Evolutionary conservation across 2,113 vertebrate genomes (phyloP).

Genomic region (Sturnus vulgaris): DNA sequence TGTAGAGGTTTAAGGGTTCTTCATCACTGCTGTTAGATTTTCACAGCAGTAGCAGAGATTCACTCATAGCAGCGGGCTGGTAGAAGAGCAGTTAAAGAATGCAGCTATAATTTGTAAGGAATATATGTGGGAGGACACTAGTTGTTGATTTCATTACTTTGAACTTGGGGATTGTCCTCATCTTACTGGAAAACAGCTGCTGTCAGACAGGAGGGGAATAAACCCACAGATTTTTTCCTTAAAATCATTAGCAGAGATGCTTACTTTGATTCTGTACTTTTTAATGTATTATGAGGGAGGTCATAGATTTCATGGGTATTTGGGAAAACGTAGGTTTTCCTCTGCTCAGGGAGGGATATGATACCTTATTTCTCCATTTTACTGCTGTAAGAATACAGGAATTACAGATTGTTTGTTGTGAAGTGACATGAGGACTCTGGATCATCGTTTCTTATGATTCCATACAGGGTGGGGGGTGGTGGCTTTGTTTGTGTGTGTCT

Average conservation of each 20-base stretch:
- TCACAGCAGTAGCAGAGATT: neutral
- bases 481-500: neutral
- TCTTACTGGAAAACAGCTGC: neutral
- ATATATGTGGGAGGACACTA: neutral
- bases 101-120: neutral
- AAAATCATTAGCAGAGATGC: neutral
- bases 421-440: neutral
- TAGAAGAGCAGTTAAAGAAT: neutral
- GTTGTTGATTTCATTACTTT: neutral
- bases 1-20: neutral
- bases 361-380: neutral
- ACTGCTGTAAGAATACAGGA: neutral
- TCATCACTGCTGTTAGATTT: neutral
- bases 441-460: neutral
- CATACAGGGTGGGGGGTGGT: neutral
- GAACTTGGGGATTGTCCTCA: conserved; percentile 1
- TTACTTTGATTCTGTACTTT: neutral
- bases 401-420: neutral
- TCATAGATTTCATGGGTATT: neutral
- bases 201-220: neutral
- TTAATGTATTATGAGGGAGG: neutral
- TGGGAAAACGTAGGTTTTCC: neutral
- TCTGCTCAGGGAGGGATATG: neutral
- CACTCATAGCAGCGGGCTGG: neutral
- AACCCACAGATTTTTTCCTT: neutral